A percentile compares a stretch with the other conserved stretches of the same genome.
Conservation (phyloP, 1,140 invertebrate species). For the Macrotrachela quadricornifera region DNA sequence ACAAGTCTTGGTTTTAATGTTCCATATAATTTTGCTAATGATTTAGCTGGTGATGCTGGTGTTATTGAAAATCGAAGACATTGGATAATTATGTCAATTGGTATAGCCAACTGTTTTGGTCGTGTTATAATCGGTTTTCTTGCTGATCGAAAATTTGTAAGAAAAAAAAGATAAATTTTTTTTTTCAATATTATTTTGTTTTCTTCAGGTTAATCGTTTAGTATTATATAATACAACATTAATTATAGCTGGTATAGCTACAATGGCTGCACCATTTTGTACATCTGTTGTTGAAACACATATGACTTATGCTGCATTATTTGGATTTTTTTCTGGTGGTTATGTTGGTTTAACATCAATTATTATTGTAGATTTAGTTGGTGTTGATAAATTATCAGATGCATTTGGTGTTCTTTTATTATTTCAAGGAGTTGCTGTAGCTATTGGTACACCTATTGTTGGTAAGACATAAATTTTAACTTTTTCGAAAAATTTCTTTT, state of each 20-base stretch:
- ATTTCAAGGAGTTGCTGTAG: constrained; percentile 70
- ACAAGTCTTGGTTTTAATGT: constrained; percentile 89
- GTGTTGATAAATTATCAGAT: constrained; percentile 68
- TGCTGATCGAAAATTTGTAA: constrained; percentile 42
- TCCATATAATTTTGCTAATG: constrained; percentile 54
- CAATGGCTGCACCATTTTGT: constrained; percentile 48
- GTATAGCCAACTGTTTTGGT: constrained; percentile 38
- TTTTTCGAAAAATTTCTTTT: neutral
- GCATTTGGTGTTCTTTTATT: constrained; percentile 72
- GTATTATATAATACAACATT: constrained; percentile 66
- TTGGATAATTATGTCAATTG: constrained; percentile 73
- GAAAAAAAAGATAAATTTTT: constrained; percentile 11
- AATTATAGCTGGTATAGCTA: constrained; percentile 52
- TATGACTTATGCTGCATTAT: too few relatives aligned
- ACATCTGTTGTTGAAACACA: neutral
- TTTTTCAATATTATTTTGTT: too few relatives aligned
- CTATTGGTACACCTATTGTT: constrained; percentile 58
- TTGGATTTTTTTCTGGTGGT: constrained; percentile 20
- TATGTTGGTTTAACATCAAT: constrained; percentile 74
- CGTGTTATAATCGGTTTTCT: constrained; percentile 22
- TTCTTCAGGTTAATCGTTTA: constrained; percentile 28
- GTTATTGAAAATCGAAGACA: constrained; percentile 51
- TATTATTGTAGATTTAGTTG: constrained; percentile 66
- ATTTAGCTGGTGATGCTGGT: constrained; percentile 21
- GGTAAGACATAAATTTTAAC: constrained; percentile 33